Evolutionary conservation across 2,888 invertebrate genomes (phyloP).

Genomic region (Ptilodon capucinus): DNA sequence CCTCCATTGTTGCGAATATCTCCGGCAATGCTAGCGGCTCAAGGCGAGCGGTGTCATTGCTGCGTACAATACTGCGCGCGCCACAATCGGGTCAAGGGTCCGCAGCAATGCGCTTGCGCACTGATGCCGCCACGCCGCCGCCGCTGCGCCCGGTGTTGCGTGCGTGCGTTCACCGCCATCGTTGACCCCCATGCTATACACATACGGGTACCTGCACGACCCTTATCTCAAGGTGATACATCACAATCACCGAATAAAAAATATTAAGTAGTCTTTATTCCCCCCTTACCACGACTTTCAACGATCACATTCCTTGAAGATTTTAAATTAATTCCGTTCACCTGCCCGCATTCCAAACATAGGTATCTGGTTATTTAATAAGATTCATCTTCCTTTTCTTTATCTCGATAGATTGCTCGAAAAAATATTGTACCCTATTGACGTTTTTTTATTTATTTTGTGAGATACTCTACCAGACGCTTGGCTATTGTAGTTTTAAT

Average conservation of each 20-base stretch:
- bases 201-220: constrained; percentile 65
- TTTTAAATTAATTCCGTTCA: constrained; percentile 61
- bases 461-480: constrained; percentile 20
- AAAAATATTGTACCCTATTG: constrained; percentile 28
- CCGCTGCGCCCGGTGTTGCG: constrained; percentile 12
- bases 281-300: constrained; percentile 56
- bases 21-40: constrained; percentile 81
- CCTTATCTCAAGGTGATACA: constrained; percentile 66
- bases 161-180: constrained; percentile 19
- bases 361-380: constrained; percentile 50
- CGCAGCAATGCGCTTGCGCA: constrained; percentile 52
- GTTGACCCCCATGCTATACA: constrained; percentile 31
- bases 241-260: constrained; percentile 37
- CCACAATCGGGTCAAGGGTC: constrained; percentile 79
- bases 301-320: constrained; percentile 58
- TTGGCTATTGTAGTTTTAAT: constrained; percentile 31
- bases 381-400: constrained; percentile 45
- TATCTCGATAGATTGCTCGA: constrained; percentile 40
- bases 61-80: constrained; percentile 75
- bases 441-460: constrained; percentile 13
- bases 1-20: constrained; percentile 83
- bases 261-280: constrained; percentile 56
- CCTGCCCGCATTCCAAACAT: constrained; percentile 65
- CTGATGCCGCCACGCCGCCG: constrained; percentile 32
- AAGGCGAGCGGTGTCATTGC: constrained; percentile 82